Evolutionary conservation across 2,797 vertebrate species (phyloP), one percentile per base, ranked within the genome.

Genomic region (Rhabdomys pumilio): DNA sequence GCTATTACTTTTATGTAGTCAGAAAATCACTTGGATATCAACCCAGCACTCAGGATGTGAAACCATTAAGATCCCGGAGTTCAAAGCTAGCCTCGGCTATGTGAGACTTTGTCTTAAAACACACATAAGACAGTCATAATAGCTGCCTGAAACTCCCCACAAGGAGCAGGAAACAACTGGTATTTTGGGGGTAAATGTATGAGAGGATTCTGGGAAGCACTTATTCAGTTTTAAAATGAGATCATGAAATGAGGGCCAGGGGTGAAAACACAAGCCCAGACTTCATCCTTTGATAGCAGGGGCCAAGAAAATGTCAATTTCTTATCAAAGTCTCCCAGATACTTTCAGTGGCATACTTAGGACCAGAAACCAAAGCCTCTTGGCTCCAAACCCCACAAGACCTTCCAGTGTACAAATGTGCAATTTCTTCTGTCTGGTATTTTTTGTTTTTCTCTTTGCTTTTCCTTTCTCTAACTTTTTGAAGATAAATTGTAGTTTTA

Each of bases 371-470:
- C 69, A 77, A 80, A 72, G 72, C 73, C 87, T 94, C 91, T 87
- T 97, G 96, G 95, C 97, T 96, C 94, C 24, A 34, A 75, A 65
- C 87, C n/a, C 24, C 38, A 3, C 89, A 75, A 75, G 29, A 89
- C 24, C 89, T 96, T 97, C 91, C 93, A 94, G 79, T 26, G 92
- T 90, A 93, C 90, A 92, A 95, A 92, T 90, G 90, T 79, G 95
- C 53, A 85, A 13, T 96, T 96, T 95, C n/a, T 93, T 76, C 82
- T 61, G 86, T 92, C 69, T 97, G 81, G 90, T 95, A 79, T 93
- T 93, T 96, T 95, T 96, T 96, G 79, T 96, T 95, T 96, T 96
- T 83, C 90, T 94, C 86, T 86, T 93, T 96, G 89, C 94, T 97
- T 95, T 97, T 86, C 73, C 63, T 94, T 92, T 53, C 38, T 93